Base-by-base conservation (phyloP, 30 jellyfish, hydroid and myxozoan species). In the Mastigias papua region DNA sequence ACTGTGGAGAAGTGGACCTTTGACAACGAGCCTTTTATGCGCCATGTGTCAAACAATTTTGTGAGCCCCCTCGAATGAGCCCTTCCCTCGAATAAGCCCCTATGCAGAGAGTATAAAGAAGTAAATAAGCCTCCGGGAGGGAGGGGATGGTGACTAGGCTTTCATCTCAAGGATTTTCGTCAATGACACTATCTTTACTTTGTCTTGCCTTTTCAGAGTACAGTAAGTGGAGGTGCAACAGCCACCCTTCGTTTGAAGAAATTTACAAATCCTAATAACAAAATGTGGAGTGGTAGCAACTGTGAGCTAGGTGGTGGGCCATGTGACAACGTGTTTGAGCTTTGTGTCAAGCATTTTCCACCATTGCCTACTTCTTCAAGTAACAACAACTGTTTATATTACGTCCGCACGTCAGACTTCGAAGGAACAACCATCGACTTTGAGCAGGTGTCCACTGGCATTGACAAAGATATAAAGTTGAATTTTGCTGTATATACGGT, bases 341-440 rank as follows among this genome's bases (percentile, higher is more conserved):
- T 83, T 1, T 83, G 93, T 33, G 87, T 83, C 49, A 83, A 83
- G 69, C 70, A 27, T 19, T 83, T 13, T 63, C 93, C 93, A 0
- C 93, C 93, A 4, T 0, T 28, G 63, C 93, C 93, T 10, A 35
- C 26, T 19, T 75, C 86, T 6, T 4, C 75, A 27, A 76, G 92
- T 69, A 69, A 70, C 48, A 64, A 85, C 81, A 58, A 69, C 48
- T 83, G 93, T 60, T 0, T 83, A 42, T 83, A 83, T 35, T 57
- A 83, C 74, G 57, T 30, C 62, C 74, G 61, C 37, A 83, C 93
- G 0, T 0, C 74, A 13, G 1, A 34, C 0, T 65, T 83, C 2
- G 86, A 60, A 25, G 84, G 49, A 34, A 83, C 93, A 17, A 49
- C 93, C 28, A 72, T 83, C 58, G 31, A 83, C 58, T 83, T 83